These are phyloP conservation scores for Rutpela maculata DNA, from an alignment of 2,888 invertebrate species.

Conservation along the genomic window DNA sequence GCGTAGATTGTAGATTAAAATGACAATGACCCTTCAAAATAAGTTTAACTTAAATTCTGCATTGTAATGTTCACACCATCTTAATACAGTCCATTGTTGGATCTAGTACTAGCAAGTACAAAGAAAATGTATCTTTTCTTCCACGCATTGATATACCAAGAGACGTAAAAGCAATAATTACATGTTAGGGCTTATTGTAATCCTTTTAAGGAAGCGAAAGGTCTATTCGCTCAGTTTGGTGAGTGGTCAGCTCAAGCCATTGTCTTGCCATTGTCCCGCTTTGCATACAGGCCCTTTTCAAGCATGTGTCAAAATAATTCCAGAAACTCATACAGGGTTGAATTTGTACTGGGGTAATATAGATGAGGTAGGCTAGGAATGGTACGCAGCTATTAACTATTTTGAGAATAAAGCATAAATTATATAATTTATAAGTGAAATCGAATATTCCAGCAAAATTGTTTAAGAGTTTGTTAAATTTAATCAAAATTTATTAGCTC, in stretches of 20 bases:
- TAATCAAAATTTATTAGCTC: no score
- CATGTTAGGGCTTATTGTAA: conserved; percentile 28
- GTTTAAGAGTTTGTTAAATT: no score
- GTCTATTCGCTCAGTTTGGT: conserved; percentile 21
- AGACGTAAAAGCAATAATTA: conserved; percentile 27
- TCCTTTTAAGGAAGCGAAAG: conserved; percentile 42
- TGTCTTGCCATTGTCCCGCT: conserved; percentile 29
- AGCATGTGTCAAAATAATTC: conserved; percentile 38
- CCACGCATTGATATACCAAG: background rate
- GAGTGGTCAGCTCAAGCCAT: conserved; percentile 34
- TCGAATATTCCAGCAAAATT: no score
- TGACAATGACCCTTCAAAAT: conserved; percentile 5
- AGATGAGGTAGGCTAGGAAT: background rate
- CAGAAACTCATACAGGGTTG: background rate
- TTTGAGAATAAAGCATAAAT: no score
- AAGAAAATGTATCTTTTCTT: conserved; percentile 21
- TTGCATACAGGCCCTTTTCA: conserved; percentile 32
- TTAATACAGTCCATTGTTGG: conserved; percentile 18
- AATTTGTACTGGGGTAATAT: background rate
- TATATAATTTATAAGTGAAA: no score
- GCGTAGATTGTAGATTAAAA: conserved; percentile 5
- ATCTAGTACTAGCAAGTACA: conserved; percentile 10
- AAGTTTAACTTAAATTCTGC: conserved; percentile 24
- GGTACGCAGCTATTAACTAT: no score
- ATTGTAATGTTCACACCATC: conserved; percentile 11